Evolutionary conservation across 35 echinoderm and acorn worm species (phyloP).

Genomic region (Strongylocentrotus purpuratus): DNA sequence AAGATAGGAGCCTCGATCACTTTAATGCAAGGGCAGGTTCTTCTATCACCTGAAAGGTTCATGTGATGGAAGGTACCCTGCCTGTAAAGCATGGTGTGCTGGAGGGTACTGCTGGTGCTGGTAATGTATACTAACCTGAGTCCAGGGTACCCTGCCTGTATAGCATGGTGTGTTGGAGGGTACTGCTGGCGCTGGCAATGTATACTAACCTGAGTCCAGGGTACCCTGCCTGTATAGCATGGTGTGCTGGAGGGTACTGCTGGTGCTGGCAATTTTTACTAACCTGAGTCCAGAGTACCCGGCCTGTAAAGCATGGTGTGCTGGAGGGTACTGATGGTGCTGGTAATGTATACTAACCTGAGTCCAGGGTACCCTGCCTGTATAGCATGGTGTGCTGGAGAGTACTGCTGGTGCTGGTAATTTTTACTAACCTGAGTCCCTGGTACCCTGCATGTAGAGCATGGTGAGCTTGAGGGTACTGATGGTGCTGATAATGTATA

Average conservation of each 20-base stretch:
- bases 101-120: background rate
- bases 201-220: constrained; percentile 21
- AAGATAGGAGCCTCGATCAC: too few species aligned
- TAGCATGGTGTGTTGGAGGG: constrained; percentile 2
- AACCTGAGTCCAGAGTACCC: background rate
- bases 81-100: background rate
- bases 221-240: constrained; percentile 28
- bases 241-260: constrained; percentile 27
- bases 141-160: constrained; percentile 16
- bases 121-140: background rate
- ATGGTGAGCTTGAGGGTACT: constrained; percentile 18
- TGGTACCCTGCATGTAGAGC: background rate
- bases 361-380: constrained; percentile 40
- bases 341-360: constrained; percentile 6
- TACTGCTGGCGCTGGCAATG: constrained; percentile 30
- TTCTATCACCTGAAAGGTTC: too few species aligned
- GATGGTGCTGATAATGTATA: constrained; percentile 19
- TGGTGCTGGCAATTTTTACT: background rate
- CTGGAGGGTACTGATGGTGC: constrained; percentile 29
- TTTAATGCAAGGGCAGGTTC: too few species aligned
- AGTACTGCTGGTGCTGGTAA: constrained; percentile 37
- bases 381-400: background rate
- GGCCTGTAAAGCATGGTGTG: constrained; percentile 32
- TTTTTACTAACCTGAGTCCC: background rate
- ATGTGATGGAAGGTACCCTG: background rate